phyloP scores from a whole-genome alignment of 2,888 invertebrate species.

The Plebejus argus region DNA sequence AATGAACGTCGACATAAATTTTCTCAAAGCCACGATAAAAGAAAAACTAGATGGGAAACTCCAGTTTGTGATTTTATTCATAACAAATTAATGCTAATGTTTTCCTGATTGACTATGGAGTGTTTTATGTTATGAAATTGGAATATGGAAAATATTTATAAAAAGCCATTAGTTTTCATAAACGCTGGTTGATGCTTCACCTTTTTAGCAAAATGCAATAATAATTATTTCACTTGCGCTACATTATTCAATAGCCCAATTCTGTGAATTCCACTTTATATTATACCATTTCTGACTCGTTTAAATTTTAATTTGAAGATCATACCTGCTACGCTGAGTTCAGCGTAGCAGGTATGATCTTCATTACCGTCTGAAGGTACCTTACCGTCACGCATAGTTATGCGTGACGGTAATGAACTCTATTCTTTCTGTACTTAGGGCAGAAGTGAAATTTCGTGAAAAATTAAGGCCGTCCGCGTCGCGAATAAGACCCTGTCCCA shows the following conservation, averaged over 20 bases:
- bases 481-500: not conserved
- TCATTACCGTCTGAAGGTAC: too few relatives aligned
- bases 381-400: too few relatives aligned
- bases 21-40: slow-evolving; percentile 49
- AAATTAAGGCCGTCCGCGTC: not conserved
- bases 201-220: not conserved
- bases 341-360: too few relatives aligned
- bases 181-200: not conserved
- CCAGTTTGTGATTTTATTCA: not conserved
- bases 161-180: not conserved
- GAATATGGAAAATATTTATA: not conserved
- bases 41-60: slow-evolving; percentile 18
- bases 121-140: not conserved
- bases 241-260: not conserved
- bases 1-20: slow-evolving; percentile 65
- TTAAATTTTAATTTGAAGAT: slow-evolving; percentile 69
- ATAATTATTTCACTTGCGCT: not conserved
- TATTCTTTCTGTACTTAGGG: slow-evolving; percentile 50
- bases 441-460: not conserved
- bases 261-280: not conserved
- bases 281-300: slow-evolving; percentile 42
- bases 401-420: slow-evolving; percentile 65
- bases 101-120: not conserved
- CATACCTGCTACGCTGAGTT: slow-evolving; percentile 50
- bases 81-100: not conserved